phyloP scores from a whole-genome alignment of 2,797 vertebrate genomes.

The Sternotherus odoratus region DNA sequence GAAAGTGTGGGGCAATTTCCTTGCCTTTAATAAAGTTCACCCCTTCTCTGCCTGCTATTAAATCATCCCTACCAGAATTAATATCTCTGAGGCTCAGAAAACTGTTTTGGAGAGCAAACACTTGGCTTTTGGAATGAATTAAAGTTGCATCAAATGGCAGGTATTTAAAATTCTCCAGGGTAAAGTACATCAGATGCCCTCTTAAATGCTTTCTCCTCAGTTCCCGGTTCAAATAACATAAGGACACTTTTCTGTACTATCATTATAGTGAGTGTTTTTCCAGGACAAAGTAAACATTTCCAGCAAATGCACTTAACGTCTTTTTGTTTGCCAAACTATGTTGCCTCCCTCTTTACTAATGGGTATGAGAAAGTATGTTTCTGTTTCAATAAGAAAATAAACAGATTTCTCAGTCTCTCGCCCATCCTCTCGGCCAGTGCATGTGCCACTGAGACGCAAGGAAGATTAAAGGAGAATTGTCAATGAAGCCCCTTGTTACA shows the following conservation, averaged over 20 bases:
- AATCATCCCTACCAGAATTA: not conserved
- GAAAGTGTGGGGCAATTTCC: not conserved
- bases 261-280: not conserved
- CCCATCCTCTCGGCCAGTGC: not conserved
- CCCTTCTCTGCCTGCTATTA: not conserved
- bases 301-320: not conserved
- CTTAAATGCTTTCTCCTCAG: not conserved
- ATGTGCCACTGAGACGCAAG: not conserved
- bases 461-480: not conserved
- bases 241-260: not conserved
- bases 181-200: not conserved
- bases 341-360: not conserved
- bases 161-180: not conserved
- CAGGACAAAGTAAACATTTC: not conserved
- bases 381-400: not conserved
- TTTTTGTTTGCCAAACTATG: accelerated
- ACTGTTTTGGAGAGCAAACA: not conserved
- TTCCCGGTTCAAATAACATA: not conserved
- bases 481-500: not conserved
- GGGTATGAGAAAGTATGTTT: not conserved
- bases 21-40: not conserved
- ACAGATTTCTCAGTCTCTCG: not conserved
- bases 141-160: not conserved
- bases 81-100: not conserved
- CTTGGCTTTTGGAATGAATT: not conserved